Evolutionary conservation across 2,888 invertebrate genomes (phyloP), one percentile per base, ranked within the genome.

Genomic region (Leptinotarsa peninsularis): DNA sequence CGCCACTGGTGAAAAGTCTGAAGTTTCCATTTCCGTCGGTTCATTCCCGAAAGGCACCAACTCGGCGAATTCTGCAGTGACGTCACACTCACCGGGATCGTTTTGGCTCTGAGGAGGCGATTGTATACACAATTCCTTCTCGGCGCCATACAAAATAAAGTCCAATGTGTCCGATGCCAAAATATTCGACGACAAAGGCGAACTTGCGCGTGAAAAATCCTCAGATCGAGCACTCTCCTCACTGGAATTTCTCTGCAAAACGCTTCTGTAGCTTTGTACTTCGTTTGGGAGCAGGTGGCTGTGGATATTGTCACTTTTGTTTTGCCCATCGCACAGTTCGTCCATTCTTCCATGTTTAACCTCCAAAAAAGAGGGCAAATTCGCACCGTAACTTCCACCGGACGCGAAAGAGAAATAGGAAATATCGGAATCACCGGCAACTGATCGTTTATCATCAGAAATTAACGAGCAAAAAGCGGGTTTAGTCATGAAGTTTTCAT

Each of bases 121-220:
- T 74, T 84, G 82, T 70, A 86, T 82, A 49, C 83, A 82, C 50
- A 86, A 81, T 43, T 81, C 81, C 67, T 82, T 82, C 72, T 84
- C 81, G 2, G 85, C 84, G 76, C 85, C 85, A 4, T 83, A 81
- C 56, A 87, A 80, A 69, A 87, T 84, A 75, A 82, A 84, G 60
- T 87, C 87, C 82, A 87, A 81, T 0, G 85, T 83, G 52, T 83
- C 83, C 21, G 63, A 17, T n/a, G 33, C 63, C 63, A 63, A 79
- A 43, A 74, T 60, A 52, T 58, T 58, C 17, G 58, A 21, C 58
- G 58, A 58, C 58, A 71, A 73, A 76, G 60, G 27, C 74, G 73
- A 71, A 18, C 83, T 79, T 21, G 80, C 82, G 27, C 82, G 82
- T 63, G 82, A 82, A 72, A 80, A 67, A n/a, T 77, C 69, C 33